These are phyloP conservation scores for Sparidentex hasta DNA, from an alignment of 2,797 vertebrate species.

Conservation along the genomic window DNA sequence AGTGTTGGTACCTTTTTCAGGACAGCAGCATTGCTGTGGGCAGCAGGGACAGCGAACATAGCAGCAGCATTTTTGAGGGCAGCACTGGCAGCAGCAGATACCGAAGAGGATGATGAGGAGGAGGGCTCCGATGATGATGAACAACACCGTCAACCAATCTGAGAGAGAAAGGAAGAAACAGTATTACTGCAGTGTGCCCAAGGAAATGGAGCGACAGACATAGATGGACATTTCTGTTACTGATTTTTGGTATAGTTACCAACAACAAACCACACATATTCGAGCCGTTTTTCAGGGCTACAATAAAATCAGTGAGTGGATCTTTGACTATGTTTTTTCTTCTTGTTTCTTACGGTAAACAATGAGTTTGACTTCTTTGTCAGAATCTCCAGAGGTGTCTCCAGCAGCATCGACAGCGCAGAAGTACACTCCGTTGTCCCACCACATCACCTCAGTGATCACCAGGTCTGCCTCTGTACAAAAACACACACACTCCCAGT, in stretches of 20 bases:
- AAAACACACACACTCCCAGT: neutral
- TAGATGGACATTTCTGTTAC: too few species aligned
- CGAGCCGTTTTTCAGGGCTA: neutral
- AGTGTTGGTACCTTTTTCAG: constrained; percentile 76
- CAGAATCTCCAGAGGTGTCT: constrained; percentile 91
- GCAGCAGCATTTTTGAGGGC: constrained; percentile 96
- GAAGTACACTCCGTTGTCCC: constrained; percentile 95
- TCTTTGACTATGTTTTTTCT: neutral
- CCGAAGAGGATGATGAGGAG: constrained; percentile 90
- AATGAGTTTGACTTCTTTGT: constrained; percentile 93
- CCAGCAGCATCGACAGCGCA: constrained; percentile 92
- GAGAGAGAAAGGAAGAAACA: constrained; percentile 17
- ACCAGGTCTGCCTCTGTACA: constrained; percentile 92
- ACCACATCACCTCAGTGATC: constrained; percentile 97
- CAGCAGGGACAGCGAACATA: constrained; percentile 96
- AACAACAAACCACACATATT: neutral
- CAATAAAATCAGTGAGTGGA: neutral
- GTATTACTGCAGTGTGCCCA: neutral
- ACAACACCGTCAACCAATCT: constrained; percentile 96
- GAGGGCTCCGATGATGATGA: constrained; percentile 90
- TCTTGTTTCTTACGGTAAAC: constrained; percentile 90
- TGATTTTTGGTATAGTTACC: neutral
- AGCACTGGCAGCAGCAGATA: constrained; percentile 98
- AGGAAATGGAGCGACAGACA: neutral
- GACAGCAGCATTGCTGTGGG: constrained; percentile 94